Conservation (phyloP, 2,797 vertebrate genomes). For the Labeo calbasu region DNA sequence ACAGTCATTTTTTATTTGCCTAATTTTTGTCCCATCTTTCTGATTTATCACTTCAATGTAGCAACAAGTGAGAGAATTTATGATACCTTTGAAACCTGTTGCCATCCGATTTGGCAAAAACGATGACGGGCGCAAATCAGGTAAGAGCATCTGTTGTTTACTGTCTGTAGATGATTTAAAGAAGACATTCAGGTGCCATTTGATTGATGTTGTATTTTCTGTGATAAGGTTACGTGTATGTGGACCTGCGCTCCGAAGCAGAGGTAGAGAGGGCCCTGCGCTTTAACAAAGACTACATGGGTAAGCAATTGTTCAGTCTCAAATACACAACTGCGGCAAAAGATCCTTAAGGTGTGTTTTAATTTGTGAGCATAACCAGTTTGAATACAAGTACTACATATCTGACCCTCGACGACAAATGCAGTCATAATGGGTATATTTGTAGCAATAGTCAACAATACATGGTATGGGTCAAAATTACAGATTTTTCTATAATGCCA, state of each 20-base stretch:
- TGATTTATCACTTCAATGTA: conserved; percentile 59
- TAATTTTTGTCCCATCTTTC: neutral
- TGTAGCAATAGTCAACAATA: too few species aligned
- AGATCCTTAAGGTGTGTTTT: neutral
- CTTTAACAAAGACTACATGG: conserved; percentile 91
- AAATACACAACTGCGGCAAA: neutral
- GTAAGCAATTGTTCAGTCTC: conserved; percentile 70
- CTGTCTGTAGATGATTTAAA: neutral
- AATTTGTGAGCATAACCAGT: neutral
- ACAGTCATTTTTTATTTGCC: neutral
- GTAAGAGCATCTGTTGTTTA: conserved; percentile 66
- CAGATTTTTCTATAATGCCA: too few species aligned
- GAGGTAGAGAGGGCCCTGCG: conserved; percentile 88
- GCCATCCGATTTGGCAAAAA: conserved; percentile 87
- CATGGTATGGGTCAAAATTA: too few species aligned
- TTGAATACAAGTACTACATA: neutral
- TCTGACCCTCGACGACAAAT: neutral
- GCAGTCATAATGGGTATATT: too few species aligned
- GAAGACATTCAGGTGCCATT: neutral
- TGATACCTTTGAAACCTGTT: conserved; percentile 88
- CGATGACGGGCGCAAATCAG: conserved; percentile 85
- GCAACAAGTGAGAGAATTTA: conserved; percentile 90
- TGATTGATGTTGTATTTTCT: neutral
- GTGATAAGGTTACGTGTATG: conserved; percentile 89
- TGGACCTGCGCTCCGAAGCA: conserved; percentile 87